phyloP scores from a whole-genome alignment of 2,797 vertebrate species.

The Eutrigla gurnardus region DNA sequence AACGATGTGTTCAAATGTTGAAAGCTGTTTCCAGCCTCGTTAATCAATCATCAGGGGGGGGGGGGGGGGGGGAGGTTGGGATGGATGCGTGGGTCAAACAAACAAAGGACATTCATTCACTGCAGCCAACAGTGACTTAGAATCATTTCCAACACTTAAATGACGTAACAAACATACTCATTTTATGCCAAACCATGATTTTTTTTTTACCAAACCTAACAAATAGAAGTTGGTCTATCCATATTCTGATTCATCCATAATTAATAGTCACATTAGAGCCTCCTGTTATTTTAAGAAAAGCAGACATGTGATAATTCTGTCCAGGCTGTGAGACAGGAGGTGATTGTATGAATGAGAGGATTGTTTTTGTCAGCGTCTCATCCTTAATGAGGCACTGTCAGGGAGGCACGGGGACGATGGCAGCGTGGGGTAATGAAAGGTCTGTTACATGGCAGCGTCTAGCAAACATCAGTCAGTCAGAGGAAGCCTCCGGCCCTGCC shows the following conservation, averaged over 20 bases:
- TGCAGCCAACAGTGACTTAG: too few species aligned
- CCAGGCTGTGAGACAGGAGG: not conserved
- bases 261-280: not conserved
- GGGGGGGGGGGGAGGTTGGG: not conserved
- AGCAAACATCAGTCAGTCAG: conserved; percentile 38
- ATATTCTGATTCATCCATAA: not conserved
- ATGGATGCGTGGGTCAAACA: not conserved
- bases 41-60: not conserved
- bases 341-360: conserved; percentile 9
- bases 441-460: conserved; percentile 37
- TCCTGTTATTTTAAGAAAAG: not conserved
- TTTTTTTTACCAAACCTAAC: too few species aligned
- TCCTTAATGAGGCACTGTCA: conserved; percentile 13
- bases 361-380: conserved; percentile 13
- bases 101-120: too few species aligned
- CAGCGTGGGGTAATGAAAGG: conserved; percentile 17
- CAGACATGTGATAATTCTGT: not conserved
- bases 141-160: too few species aligned
- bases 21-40: not conserved
- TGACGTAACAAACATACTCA: too few species aligned
- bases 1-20: not conserved
- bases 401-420: conserved; percentile 8
- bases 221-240: not conserved
- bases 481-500: conserved; percentile 36
- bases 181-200: too few species aligned